These are phyloP conservation scores for Pleuronectes platessa DNA, from an alignment of 2,113 vertebrate species.

Conservation along the genomic window DNA sequence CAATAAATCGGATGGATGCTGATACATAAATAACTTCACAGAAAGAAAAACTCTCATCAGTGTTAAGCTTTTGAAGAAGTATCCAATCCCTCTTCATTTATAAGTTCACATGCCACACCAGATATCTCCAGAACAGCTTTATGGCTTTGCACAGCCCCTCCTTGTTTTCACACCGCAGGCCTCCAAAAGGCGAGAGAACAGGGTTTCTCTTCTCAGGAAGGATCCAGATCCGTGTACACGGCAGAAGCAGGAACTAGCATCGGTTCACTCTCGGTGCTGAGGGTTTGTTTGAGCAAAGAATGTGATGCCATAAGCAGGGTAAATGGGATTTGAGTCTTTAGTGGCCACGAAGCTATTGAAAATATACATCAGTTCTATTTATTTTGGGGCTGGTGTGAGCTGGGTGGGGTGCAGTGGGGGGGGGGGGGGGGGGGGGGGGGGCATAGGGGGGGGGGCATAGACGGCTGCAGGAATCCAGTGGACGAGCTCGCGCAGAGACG, in stretches of 20 bases:
- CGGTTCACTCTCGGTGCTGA: conserved; percentile 34
- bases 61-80: conserved; percentile 1
- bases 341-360: conserved; percentile 70
- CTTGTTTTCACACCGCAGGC: conserved; percentile 45
- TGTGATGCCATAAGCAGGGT: conserved; percentile 67
- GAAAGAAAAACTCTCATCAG: conserved; percentile 34
- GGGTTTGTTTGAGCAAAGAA: conserved; percentile 65
- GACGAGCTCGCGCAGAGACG: conserved; percentile 58
- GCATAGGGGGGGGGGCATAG: conserved; percentile 9
- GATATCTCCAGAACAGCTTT: conserved; percentile 32
- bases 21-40: conserved; percentile 61
- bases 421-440: conserved; percentile 16
- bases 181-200: conserved; percentile 30
- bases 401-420: background rate
- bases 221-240: conserved; percentile 45
- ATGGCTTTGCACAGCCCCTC: conserved; percentile 20
- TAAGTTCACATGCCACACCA: conserved; percentile 23
- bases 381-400: conserved; percentile 64
- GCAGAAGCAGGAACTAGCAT: conserved; percentile 48
- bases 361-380: conserved; percentile 75
- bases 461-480: conserved; percentile 58
- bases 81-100: conserved; percentile 29
- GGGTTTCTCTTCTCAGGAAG: conserved; percentile 57
- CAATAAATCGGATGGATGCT: conserved; percentile 70
- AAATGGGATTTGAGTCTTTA: conserved; percentile 75